phyloP scores from a whole-genome alignment of 2,888 invertebrate species.

The Scaeva pyrastri region DNA sequence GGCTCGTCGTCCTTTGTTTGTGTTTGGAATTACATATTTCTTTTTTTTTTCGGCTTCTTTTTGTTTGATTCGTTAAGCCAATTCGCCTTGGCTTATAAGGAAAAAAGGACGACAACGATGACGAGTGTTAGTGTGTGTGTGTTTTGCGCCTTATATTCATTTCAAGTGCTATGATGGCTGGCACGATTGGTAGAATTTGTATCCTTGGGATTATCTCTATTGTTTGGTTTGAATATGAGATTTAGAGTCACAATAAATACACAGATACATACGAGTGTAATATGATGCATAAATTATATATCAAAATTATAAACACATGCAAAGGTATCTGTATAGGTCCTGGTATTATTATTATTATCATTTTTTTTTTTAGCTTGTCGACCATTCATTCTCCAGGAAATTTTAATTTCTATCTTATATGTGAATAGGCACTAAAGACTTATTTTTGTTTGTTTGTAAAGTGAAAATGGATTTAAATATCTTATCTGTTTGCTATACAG shows the following conservation, averaged over 20 bases:
- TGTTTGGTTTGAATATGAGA: constrained; percentile 71
- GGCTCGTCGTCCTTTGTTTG: constrained; percentile 52
- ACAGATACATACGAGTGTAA: background rate
- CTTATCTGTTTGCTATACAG: too few species aligned
- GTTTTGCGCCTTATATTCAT: background rate
- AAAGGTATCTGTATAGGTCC: too few species aligned
- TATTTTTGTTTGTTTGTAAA: too few species aligned
- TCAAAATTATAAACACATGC: too few species aligned
- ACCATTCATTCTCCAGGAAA: too few species aligned
- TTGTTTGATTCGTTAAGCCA: constrained; percentile 46
- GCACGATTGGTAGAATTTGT: constrained; percentile 61
- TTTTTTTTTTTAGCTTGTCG: too few species aligned
- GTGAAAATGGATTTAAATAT: too few species aligned
- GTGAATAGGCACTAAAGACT: too few species aligned
- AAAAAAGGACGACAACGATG: constrained; percentile 20
- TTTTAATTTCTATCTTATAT: too few species aligned
- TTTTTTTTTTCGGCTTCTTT: constrained; percentile 18
- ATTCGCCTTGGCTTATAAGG: constrained; percentile 62
- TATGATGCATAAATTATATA: background rate
- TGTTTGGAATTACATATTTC: constrained; percentile 66
- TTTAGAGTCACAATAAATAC: constrained; percentile 44
- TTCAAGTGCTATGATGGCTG: constrained; percentile 26
- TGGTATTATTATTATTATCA: too few species aligned
- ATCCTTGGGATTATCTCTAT: constrained; percentile 69
- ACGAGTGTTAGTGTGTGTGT: background rate